A percentile compares a stretch with the other conserved stretches of the same genome.
phyloP scores from a whole-genome alignment of 1,140 invertebrate species.

The Acyrthosiphon pisum region DNA sequence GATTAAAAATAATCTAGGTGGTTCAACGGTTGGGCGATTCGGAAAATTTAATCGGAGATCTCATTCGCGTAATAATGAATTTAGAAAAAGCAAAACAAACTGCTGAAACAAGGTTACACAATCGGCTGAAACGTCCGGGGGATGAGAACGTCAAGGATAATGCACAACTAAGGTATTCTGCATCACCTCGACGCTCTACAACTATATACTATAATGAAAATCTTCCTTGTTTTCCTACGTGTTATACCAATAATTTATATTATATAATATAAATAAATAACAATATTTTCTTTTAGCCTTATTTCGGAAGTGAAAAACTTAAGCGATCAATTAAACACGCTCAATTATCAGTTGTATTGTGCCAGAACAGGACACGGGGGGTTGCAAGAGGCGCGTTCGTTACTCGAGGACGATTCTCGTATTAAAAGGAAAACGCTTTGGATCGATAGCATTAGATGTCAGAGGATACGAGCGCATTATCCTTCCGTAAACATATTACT shows the following conservation, averaged over 20 bases:
- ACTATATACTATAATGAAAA: background rate
- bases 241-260: background rate
- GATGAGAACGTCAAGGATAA: slow-evolving; percentile 77
- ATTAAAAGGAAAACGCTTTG: slow-evolving; percentile 75
- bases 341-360: slow-evolving; percentile 69
- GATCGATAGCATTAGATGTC: slow-evolving; percentile 73
- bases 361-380: slow-evolving; percentile 69
- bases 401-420: slow-evolving; percentile 75
- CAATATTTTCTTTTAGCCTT: slow-evolving; percentile 64
- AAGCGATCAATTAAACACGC: slow-evolving; percentile 70
- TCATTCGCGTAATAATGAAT: slow-evolving; percentile 69
- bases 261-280: background rate
- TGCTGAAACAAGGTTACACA: slow-evolving; percentile 78
- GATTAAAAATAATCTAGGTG: slow-evolving; percentile 62
- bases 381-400: slow-evolving; percentile 69
- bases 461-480: slow-evolving; percentile 61
- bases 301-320: slow-evolving; percentile 77
- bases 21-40: slow-evolving; percentile 73
- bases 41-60: slow-evolving; percentile 72
- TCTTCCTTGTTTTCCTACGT: background rate
- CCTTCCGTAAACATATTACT: slow-evolving; percentile 59
- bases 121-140: slow-evolving; percentile 71
- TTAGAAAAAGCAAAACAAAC: slow-evolving; percentile 78
- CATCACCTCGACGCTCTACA: background rate
- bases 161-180: slow-evolving; percentile 69